A percentile compares a stretch with the other conserved stretches of the same genome.
Conservation (phyloP, 2,797 vertebrate genomes). For the Chiloscyllium punctatum region DNA sequence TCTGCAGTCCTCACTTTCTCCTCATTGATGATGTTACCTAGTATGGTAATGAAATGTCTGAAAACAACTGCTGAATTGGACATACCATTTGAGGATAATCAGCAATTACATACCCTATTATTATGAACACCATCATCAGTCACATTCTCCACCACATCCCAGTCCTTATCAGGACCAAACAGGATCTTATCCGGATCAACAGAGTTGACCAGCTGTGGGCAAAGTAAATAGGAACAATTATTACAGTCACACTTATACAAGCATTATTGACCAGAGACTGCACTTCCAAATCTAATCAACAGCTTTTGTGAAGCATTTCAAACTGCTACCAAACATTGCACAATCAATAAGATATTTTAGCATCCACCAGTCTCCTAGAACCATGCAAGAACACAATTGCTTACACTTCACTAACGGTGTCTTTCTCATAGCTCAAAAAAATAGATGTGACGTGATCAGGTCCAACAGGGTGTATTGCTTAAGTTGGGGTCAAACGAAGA, state of each 20-base stretch:
- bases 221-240: slow-evolving; percentile 39
- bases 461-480: neutral
- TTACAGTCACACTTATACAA: neutral
- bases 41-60: too few species aligned
- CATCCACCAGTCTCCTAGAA: too few species aligned
- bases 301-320: neutral
- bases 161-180: slow-evolving; percentile 61
- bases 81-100: neutral
- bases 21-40: too few species aligned
- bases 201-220: slow-evolving; percentile 49
- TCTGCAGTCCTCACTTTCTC: too few species aligned
- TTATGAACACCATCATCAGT: slow-evolving; percentile 75
- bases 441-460: too few species aligned
- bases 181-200: slow-evolving; percentile 65
- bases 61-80: neutral
- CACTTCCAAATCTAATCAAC: neutral
- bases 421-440: neutral
- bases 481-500: neutral
- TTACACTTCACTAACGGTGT: neutral
- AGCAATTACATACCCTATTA: slow-evolving; percentile 67
- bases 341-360: neutral
- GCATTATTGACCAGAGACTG: too few species aligned
- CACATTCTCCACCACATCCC: slow-evolving; percentile 61
- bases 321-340: neutral
- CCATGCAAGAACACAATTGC: neutral